These are phyloP conservation scores for Gallinago undulata DNA, from an alignment of 2,113 vertebrate species.

Conservation along the genomic window DNA sequence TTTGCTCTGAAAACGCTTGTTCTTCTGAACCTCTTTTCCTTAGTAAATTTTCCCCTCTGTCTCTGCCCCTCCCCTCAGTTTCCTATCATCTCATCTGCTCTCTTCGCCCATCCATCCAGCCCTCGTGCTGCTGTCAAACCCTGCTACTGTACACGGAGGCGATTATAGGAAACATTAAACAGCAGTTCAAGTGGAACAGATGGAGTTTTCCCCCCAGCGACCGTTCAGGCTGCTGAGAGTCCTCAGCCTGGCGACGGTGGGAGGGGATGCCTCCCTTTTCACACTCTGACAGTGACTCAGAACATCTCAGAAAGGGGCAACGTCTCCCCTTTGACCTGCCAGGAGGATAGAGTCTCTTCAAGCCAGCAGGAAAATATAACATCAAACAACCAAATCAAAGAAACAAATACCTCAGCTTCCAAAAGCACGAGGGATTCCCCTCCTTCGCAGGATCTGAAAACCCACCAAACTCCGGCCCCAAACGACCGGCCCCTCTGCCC, in stretches of 20 bases:
- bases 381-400: conserved; percentile 45
- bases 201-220: neutral
- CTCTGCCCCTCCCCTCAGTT: neutral
- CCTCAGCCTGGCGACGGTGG: neutral
- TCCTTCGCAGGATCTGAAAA: neutral
- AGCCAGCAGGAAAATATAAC: neutral
- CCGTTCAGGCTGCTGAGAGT: neutral
- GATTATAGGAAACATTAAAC: conserved; percentile 12
- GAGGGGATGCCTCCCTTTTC: neutral
- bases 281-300: neutral
- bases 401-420: neutral
- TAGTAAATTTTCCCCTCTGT: neutral
- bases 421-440: accelerated
- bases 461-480: neutral
- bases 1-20: neutral
- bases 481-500: neutral
- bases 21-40: neutral
- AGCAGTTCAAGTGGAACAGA: neutral
- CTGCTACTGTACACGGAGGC: neutral
- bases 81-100: neutral
- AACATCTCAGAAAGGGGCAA: neutral
- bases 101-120: neutral
- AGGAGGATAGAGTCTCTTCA: neutral
- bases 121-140: neutral
- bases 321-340: neutral